Evolutionary conservation across 2,888 invertebrate genomes (phyloP).

Genomic region (Caradrina kadenii): DNA sequence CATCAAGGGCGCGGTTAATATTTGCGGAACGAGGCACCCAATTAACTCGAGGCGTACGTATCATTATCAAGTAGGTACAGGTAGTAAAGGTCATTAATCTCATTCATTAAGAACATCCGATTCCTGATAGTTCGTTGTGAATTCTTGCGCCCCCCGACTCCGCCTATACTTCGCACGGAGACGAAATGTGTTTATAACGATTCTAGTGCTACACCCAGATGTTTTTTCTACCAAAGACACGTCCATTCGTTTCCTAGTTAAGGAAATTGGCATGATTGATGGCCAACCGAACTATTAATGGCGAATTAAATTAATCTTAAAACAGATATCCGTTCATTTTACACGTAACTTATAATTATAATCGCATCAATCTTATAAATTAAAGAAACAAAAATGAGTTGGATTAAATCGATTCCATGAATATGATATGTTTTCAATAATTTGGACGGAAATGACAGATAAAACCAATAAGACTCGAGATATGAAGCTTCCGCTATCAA

Average conservation of each 20-base stretch:
- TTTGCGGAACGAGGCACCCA: slow-evolving; percentile 47
- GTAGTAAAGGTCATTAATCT: slow-evolving; percentile 65
- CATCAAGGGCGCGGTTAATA: slow-evolving; percentile 50
- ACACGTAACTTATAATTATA: slow-evolving; percentile 76
- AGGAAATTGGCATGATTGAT: slow-evolving; percentile 82
- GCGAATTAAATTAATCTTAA: slow-evolving; percentile 72
- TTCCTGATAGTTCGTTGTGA: slow-evolving; percentile 73
- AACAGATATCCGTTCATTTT: slow-evolving; percentile 65
- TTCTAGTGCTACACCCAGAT: slow-evolving; percentile 77
- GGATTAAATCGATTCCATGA: slow-evolving; percentile 60
- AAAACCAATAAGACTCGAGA: slow-evolving; percentile 76
- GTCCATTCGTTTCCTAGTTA: slow-evolving; percentile 78
- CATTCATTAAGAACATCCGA: slow-evolving; percentile 78
- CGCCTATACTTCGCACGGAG: slow-evolving; percentile 83
- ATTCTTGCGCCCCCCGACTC: slow-evolving; percentile 69
- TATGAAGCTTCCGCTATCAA: slow-evolving; percentile 85
- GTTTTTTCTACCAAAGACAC: slow-evolving; percentile 61
- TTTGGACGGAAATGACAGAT: slow-evolving; percentile 83
- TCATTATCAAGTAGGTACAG: slow-evolving; percentile 53
- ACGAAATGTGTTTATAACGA: slow-evolving; percentile 88
- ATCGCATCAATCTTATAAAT: slow-evolving; percentile 78
- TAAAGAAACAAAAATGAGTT: slow-evolving; percentile 55
- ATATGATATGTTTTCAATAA: slow-evolving; percentile 72
- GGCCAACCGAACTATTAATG: slow-evolving; percentile 66
- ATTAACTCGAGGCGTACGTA: slow-evolving; percentile 43